Conservation (phyloP, 2,888 invertebrate species). For the Dicycla oo region DNA sequence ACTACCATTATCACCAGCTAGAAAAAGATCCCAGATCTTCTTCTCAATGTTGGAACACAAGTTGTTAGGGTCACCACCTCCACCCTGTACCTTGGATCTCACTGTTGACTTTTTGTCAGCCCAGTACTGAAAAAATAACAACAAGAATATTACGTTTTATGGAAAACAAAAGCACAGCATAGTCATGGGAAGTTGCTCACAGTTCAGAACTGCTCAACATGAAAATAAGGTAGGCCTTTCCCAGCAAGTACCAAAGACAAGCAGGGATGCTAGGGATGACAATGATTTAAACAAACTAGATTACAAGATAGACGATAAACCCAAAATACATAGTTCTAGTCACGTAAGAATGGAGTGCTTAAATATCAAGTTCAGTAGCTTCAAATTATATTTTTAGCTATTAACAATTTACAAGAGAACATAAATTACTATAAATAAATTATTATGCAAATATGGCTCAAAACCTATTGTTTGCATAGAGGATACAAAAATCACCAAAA, state of each 20-base stretch:
- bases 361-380: not conserved
- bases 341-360: not conserved
- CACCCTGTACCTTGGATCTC: constrained; percentile 80
- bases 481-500: constrained; percentile 8
- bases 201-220: not conserved
- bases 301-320: not conserved
- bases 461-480: not conserved
- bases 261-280: not conserved
- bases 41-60: constrained; percentile 84
- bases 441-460: not conserved
- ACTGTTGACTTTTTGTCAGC: constrained; percentile 87
- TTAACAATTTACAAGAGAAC: not conserved
- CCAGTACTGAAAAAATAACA: constrained; percentile 80
- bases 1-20: constrained; percentile 75
- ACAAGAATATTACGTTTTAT: not conserved
- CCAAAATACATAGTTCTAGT: not conserved
- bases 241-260: not conserved
- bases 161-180: not conserved
- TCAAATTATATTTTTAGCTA: not conserved
- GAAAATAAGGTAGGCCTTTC: not conserved
- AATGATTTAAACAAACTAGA: not conserved
- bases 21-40: constrained; percentile 85
- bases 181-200: not conserved
- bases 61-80: constrained; percentile 81
- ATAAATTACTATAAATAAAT: not conserved